A percentile compares a stretch with the other conserved stretches of the same genome.
Conservation (phyloP, 2,888 invertebrate genomes). For the Macrophya alboannulata region DNA sequence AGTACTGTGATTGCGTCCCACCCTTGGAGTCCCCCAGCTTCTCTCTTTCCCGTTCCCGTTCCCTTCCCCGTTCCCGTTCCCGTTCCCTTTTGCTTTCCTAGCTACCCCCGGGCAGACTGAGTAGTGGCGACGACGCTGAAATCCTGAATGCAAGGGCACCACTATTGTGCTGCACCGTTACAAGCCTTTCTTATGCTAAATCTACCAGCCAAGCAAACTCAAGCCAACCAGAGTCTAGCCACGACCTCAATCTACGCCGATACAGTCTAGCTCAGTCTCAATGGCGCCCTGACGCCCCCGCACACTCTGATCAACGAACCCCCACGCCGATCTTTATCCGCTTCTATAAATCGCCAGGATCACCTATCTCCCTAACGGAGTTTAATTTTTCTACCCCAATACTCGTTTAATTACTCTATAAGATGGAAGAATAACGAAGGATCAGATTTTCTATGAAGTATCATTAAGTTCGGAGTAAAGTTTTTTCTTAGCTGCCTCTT, state of each 20-base stretch:
- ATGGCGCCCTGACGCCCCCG: constrained; percentile 56
- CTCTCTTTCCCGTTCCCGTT: constrained; percentile 8
- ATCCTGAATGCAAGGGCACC: constrained; percentile 56
- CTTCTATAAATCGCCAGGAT: constrained; percentile 53
- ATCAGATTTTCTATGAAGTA: background rate
- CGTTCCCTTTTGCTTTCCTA: constrained; percentile 57
- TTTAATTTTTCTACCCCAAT: constrained; percentile 56
- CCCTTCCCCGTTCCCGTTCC: background rate
- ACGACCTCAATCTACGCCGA: constrained; percentile 64
- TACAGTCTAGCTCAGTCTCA: constrained; percentile 56
- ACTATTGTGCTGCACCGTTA: constrained; percentile 70
- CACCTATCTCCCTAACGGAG: constrained; percentile 51
- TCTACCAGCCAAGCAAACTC: constrained; percentile 50
- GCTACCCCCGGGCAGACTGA: constrained; percentile 57
- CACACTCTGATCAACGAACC: constrained; percentile 3
- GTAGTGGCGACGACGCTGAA: constrained; percentile 44
- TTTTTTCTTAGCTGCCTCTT: background rate
- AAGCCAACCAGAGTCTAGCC: constrained; percentile 53
- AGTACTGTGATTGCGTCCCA: constrained; percentile 79
- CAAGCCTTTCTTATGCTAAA: constrained; percentile 78
- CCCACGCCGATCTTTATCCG: constrained; percentile 55
- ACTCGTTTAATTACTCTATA: constrained; percentile 33
- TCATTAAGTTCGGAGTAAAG: background rate
- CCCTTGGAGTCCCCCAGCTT: constrained; percentile 59
- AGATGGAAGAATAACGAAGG: background rate